Conservation (phyloP, 2,888 invertebrate species). For the Tiphia femorata region DNA sequence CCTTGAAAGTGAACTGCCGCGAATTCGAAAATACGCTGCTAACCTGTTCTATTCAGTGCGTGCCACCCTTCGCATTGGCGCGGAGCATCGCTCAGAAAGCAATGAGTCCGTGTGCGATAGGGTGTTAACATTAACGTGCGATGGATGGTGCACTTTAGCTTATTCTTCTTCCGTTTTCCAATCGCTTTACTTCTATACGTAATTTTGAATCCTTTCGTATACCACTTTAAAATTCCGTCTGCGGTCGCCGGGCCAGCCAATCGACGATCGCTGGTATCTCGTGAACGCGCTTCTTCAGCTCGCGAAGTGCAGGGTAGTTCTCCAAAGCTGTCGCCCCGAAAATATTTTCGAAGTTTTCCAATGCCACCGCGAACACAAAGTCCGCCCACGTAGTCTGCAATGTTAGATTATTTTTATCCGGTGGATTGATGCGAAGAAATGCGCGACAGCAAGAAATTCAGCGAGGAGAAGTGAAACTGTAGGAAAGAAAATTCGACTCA, state of each 20-base stretch:
- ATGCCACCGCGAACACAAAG: constrained; percentile 72
- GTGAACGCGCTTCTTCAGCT: constrained; percentile 71
- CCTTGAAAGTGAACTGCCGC: no score
- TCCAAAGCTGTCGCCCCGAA: constrained; percentile 71
- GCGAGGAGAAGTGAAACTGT: no score
- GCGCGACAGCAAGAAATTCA: not conserved
- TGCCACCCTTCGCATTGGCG: no score
- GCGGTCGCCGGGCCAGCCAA: constrained; percentile 73
- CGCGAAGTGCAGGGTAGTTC: constrained; percentile 71
- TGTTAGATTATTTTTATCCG: not conserved
- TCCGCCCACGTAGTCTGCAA: constrained; percentile 75
- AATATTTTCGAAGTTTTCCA: constrained; percentile 72
- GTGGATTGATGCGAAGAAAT: not conserved
- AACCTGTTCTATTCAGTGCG: no score
- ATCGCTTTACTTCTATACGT: no score
- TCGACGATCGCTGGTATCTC: constrained; percentile 71
- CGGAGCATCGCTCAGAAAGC: no score
- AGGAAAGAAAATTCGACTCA: constrained; percentile 53
- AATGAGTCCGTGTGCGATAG: no score
- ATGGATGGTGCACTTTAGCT: no score
- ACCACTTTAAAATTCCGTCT: constrained; percentile 72
- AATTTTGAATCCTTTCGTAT: no score
- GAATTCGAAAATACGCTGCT: no score
- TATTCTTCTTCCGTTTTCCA: no score
- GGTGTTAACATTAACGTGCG: no score